phyloP scores from a whole-genome alignment of 2,888 invertebrate species.

The Aspidiotus rigidus region DNA sequence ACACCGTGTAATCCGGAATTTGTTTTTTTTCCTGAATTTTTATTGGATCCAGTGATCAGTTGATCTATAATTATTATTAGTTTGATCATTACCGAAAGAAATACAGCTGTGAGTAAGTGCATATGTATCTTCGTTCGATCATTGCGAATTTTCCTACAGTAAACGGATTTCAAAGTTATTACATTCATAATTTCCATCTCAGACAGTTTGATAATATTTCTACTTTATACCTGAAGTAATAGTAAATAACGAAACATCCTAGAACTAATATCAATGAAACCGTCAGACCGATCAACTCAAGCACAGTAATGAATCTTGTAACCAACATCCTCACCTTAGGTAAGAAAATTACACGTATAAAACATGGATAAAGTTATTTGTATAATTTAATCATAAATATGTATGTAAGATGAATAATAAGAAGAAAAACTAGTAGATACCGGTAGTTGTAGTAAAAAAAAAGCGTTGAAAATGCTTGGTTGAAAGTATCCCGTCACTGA shows the following conservation, averaged over 20 bases:
- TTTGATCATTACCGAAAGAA: conserved; percentile 63
- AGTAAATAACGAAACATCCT: conserved; percentile 16
- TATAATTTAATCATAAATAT: background rate
- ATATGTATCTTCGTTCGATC: conserved; percentile 77
- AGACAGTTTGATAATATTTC: background rate
- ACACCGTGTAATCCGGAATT: no score
- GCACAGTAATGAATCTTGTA: conserved; percentile 54
- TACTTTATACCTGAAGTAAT: conserved; percentile 8
- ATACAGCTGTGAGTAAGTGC: conserved; percentile 73
- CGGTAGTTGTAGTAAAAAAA: background rate
- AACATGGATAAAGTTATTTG: no score
- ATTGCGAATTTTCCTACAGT: conserved; percentile 62
- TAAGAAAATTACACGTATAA: no score
- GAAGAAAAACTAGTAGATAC: background rate
- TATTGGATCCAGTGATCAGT: conserved; percentile 46
- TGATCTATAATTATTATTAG: conserved; percentile 69
- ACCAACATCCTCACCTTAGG: conserved; percentile 42
- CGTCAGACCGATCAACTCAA: conserved; percentile 73
- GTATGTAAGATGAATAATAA: background rate
- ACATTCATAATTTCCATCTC: background rate
- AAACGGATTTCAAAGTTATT: conserved; percentile 10
- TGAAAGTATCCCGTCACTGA: no score
- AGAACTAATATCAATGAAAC: conserved; percentile 66
- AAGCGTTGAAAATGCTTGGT: background rate
- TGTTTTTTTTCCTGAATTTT: conserved; percentile 34